A percentile compares a stretch with the other conserved stretches of the same genome.
These are phyloP conservation scores for Molothrus aeneus DNA, from an alignment of 2,797 vertebrate genomes.

Conservation along the genomic window DNA sequence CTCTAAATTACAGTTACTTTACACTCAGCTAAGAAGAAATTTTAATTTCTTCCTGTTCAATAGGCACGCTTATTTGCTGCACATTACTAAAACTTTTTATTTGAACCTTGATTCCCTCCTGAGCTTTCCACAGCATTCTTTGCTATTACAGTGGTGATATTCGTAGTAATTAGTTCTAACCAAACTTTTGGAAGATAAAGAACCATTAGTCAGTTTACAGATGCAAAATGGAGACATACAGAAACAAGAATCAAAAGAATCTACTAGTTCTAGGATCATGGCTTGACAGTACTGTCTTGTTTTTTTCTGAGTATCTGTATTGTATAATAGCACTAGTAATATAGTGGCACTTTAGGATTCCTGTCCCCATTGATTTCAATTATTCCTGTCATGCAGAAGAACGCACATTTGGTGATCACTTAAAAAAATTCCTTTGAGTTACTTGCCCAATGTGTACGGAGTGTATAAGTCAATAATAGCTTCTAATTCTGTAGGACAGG, in stretches of 20 bases:
- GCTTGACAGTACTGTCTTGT: not conserved
- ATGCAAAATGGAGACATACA: not conserved
- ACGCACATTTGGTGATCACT: not conserved
- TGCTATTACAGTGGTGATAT: not conserved
- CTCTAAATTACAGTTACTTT: not conserved
- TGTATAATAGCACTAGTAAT: not conserved
- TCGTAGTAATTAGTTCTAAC: not conserved
- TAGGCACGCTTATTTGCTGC: not conserved
- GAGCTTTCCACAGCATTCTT: not conserved
- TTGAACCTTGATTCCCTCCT: not conserved
- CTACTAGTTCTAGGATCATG: not conserved
- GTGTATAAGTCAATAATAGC: not conserved
- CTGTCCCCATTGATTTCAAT: not conserved
- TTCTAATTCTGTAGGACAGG: not conserved
- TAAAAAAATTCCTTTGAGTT: not conserved
- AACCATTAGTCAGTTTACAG: not conserved
- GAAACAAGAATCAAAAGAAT: not conserved
- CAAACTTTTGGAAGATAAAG: not conserved
- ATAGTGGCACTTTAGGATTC: not conserved
- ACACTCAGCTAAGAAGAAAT: not conserved
- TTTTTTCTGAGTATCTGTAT: not conserved
- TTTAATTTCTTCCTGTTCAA: not conserved
- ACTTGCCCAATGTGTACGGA: not conserved
- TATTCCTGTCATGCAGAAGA: not conserved
- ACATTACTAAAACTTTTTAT: not conserved